A percentile compares a stretch with the other conserved stretches of the same genome.
Conservation (phyloP, 2,113 vertebrate species). For the Athene noctua region DNA sequence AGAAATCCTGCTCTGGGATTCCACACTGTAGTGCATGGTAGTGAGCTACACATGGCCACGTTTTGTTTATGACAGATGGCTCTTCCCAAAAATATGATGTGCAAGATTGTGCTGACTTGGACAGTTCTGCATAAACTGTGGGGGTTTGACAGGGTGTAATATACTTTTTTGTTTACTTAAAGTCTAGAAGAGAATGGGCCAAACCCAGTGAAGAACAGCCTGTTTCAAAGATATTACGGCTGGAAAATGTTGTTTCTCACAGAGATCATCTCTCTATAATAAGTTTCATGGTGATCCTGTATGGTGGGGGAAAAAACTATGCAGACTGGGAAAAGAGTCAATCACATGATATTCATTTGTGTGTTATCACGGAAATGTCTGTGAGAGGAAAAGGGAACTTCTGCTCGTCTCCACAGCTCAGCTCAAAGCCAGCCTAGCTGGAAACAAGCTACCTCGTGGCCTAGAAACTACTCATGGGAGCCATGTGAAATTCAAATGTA, state of each 20-base stretch:
- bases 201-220: slow-evolving; percentile 43
- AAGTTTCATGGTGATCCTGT: slow-evolving; percentile 32
- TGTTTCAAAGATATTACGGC: slow-evolving; percentile 44
- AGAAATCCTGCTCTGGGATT: background rate
- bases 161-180: slow-evolving; percentile 66
- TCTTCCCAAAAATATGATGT: slow-evolving; percentile 65
- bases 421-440: background rate
- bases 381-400: slow-evolving; percentile 31
- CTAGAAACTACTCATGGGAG: background rate
- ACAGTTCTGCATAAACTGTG: slow-evolving; percentile 62
- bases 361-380: slow-evolving; percentile 17
- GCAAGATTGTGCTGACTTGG: slow-evolving; percentile 59
- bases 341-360: slow-evolving; percentile 29
- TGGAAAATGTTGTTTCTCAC: slow-evolving; percentile 53
- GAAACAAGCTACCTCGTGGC: background rate
- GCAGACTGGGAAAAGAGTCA: slow-evolving; percentile 12
- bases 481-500: background rate
- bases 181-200: slow-evolving; percentile 62
- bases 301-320: background rate
- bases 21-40: background rate
- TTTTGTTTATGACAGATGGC: slow-evolving; percentile 66
- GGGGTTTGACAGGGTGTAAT: slow-evolving; percentile 65
- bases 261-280: slow-evolving; percentile 51
- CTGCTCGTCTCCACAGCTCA: background rate
- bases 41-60: slow-evolving; percentile 11